These are phyloP conservation scores for Florisuga fusca DNA, from an alignment of 2,797 vertebrate genomes.

Conservation along the genomic window DNA sequence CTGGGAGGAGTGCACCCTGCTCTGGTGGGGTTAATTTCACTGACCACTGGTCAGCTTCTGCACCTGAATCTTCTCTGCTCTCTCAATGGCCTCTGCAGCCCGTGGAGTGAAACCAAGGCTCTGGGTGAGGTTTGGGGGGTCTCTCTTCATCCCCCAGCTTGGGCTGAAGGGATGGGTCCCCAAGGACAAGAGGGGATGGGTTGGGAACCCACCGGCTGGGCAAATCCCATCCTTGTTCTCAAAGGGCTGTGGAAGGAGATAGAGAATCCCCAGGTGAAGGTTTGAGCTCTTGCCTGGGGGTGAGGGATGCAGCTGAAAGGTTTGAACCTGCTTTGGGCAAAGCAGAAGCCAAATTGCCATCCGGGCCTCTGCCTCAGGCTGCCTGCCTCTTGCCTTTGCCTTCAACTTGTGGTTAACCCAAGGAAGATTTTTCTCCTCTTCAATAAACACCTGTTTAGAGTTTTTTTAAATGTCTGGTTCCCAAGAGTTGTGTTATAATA, in stretches of 20 bases:
- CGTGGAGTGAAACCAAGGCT: background rate
- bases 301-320: background rate
- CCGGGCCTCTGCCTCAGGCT: rapidly evolving
- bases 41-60: rapidly evolving
- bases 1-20: no score
- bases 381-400: background rate
- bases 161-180: background rate
- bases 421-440: background rate
- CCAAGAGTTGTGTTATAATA: slow-evolving; percentile 25
- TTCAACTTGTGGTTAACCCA: background rate
- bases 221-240: background rate
- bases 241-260: background rate
- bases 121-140: background rate
- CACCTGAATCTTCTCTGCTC: background rate
- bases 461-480: background rate
- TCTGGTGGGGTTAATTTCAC: background rate
- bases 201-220: rapidly evolving
- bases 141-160: rapidly evolving
- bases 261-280: background rate
- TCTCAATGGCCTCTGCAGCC: background rate
- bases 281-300: rapidly evolving
- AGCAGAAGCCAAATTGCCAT: background rate
- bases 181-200: rapidly evolving
- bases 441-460: background rate
- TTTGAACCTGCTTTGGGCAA: background rate